Base-by-base conservation (phyloP, 2,797 vertebrate species). In the Sebastes iracundus region DNA sequence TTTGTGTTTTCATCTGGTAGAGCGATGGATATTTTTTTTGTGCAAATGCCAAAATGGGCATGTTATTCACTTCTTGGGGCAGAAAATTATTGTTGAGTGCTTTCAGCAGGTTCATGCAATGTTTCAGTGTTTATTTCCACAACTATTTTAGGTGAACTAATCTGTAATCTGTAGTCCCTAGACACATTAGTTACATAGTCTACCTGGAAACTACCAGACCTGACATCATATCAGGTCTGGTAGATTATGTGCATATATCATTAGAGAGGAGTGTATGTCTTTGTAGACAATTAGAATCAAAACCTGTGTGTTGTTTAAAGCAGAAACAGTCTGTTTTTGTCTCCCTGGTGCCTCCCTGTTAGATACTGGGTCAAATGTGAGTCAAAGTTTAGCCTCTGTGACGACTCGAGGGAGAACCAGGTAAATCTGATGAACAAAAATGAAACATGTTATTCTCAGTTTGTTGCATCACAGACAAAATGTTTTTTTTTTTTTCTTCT, bases 381-480 rank as follows among this genome's bases (percentile, higher is more conserved):
- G 56, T 75, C 30, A 52, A 18, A 25, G 28, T 81, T 65, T 25
- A 38, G 35, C n/a, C 10, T 72, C 2, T 33, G 2, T 62, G 7
- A 25, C 23, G 38, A 22, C 8, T 22, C 18, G 6, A 23, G 14
- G 22, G 7, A 49, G 7, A 62, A 20, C 5, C 67, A 49, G n/a
- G 27, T 67, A 0, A 62, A 32, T 72, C 16, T 20, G 27, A 66
- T 4, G 23, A 14, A 46, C 7, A 5, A n/a, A 56, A 20, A 14
- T 69, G 0, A 30, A 49, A 33, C 4, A 2, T 70, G 65, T 73
- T 64, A 9, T 59, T 76, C 12, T 65, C 35, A 46, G 11, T 80
- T 76, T 79, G 91, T 92, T 95, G 93, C 89, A 92, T 94, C 92
- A 83, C 93, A 93, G 90, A 89, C 87, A 4, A 80, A 80, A 82